Conservation (phyloP, 2,113 vertebrate species). For the Clupea harengus region DNA sequence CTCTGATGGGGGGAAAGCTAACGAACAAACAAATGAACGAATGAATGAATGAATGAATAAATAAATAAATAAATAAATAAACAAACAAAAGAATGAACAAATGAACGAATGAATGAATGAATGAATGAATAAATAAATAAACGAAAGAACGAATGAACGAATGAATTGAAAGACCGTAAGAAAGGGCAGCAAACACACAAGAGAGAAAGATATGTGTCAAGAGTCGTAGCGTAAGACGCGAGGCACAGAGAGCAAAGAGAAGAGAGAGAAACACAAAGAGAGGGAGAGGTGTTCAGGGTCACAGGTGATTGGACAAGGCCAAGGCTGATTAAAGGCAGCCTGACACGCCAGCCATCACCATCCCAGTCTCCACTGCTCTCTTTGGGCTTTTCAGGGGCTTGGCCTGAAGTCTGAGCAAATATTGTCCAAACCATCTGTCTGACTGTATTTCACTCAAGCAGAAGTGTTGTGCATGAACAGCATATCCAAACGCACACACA, state of each 20-base stretch:
- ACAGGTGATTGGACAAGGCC: neutral
- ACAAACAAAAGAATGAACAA: too few relatives aligned
- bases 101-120: neutral
- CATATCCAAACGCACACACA: neutral
- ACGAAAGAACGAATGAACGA: neutral
- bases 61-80: neutral
- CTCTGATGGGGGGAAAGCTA: neutral
- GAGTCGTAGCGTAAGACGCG: neutral
- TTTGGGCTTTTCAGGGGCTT: neutral
- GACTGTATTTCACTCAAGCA: constrained; percentile 11
- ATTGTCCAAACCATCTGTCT: neutral
- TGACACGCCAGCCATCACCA: neutral
- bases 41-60: neutral
- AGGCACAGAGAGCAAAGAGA: neutral
- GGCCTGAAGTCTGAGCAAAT: neutral
- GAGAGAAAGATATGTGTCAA: neutral
- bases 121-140: neutral
- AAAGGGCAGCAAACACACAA: neutral
- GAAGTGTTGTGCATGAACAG: neutral
- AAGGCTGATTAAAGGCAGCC: neutral
- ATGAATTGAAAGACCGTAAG: neutral
- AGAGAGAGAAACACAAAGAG: neutral
- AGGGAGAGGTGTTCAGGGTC: neutral
- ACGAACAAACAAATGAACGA: neutral
- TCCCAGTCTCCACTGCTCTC: neutral